A percentile compares a stretch with the other conserved stretches of the same genome.
phyloP scores from a whole-genome alignment of 2,888 invertebrate genomes.

The Lasioglossum marginatum region DNA sequence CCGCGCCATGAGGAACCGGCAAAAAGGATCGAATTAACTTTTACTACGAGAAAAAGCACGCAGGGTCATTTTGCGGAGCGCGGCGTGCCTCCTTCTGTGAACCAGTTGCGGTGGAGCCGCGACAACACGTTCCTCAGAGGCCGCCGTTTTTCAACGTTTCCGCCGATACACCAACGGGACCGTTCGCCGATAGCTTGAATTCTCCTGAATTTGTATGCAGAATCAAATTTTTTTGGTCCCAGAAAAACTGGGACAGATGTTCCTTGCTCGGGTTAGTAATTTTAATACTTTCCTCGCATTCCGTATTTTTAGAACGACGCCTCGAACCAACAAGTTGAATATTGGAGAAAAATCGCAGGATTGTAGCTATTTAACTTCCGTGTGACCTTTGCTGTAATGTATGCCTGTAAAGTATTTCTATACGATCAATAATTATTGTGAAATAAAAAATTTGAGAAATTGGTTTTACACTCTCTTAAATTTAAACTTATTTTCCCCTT shows the following conservation, averaged over 20 bases:
- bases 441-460: no score
- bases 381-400: background rate
- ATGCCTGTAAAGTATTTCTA: background rate
- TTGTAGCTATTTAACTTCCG: background rate
- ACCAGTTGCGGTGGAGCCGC: conserved; percentile 37
- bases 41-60: conserved; percentile 75
- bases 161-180: background rate
- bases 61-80: conserved; percentile 48
- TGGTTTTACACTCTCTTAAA: background rate
- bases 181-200: background rate
- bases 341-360: background rate
- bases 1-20: conserved; percentile 58
- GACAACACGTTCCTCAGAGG: background rate
- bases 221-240: background rate
- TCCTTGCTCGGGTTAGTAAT: background rate
- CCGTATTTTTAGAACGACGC: background rate
- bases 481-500: background rate
- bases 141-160: conserved; percentile 35
- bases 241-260: background rate
- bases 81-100: conserved; percentile 40
- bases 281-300: background rate
- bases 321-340: background rate
- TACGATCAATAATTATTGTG: no score
- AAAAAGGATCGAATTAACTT: conserved; percentile 80
- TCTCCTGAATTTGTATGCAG: background rate